A percentile compares a stretch with the other conserved stretches of the same genome.
These are phyloP conservation scores for Pyrocephalus nanus DNA, from an alignment of 2,797 vertebrate species.

Conservation along the genomic window DNA sequence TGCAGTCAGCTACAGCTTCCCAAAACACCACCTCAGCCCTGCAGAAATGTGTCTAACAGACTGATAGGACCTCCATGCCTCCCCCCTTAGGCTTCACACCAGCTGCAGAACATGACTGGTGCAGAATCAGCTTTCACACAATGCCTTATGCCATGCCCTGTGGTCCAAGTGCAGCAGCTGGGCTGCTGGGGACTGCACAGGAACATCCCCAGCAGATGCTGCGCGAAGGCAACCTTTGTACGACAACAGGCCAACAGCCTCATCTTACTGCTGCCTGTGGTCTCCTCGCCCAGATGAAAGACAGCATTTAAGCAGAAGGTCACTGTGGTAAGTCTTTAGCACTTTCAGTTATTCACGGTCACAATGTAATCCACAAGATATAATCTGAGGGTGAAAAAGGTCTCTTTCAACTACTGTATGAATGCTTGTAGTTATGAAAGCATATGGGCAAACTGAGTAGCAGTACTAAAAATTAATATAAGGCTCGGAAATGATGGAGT, in stretches of 20 bases:
- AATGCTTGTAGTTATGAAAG: not conserved
- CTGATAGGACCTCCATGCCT: not conserved
- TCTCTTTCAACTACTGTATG: not conserved
- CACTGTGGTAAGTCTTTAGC: not conserved
- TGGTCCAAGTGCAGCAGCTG: not conserved
- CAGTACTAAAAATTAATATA: conserved; percentile 3
- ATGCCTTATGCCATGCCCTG: not conserved
- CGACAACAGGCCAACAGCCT: not conserved
- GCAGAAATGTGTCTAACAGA: not conserved
- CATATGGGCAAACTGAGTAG: not conserved
- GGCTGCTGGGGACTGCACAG: not conserved
- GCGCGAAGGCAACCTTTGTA: not conserved
- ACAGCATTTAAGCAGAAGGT: not conserved
- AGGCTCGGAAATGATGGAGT: not conserved
- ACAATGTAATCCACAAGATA: not conserved
- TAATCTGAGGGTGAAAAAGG: not conserved
- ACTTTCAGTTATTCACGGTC: not conserved
- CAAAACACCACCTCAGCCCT: not conserved
- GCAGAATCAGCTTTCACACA: not conserved
- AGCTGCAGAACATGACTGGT: not conserved
- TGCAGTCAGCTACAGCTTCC: not conserved
- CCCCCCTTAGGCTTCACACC: rapidly evolving
- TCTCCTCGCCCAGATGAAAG: not conserved
- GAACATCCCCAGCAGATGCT: rapidly evolving
- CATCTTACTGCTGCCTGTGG: not conserved